Conservation (phyloP, 30 jellyfish, hydroid and myxozoan genomes). For the Turritopsis rubra region DNA sequence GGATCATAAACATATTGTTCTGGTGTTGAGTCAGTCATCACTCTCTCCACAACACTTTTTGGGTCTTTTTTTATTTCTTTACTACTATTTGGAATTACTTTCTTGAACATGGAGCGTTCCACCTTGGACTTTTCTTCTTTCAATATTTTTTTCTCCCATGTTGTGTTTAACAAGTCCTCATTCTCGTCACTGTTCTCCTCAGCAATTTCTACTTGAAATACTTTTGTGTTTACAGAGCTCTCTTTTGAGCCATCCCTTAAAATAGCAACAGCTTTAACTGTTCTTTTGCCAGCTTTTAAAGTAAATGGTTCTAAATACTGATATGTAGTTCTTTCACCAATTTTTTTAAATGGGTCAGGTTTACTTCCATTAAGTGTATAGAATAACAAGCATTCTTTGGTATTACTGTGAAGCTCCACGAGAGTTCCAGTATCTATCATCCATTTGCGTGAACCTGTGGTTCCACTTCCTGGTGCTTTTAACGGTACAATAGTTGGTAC, state of each 20-base stretch:
- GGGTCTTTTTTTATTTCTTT: not conserved
- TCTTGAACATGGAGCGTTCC: slow-evolving; percentile 26
- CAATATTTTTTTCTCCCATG: slow-evolving; percentile 27
- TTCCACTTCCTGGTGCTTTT: slow-evolving; percentile 65
- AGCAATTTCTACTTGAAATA: slow-evolving; percentile 61
- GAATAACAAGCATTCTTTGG: slow-evolving; percentile 41
- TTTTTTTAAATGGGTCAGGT: slow-evolving; percentile 91
- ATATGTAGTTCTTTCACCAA: slow-evolving; percentile 61
- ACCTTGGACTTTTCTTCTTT: slow-evolving; percentile 1
- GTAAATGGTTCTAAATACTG: slow-evolving; percentile 60
- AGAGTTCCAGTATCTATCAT: slow-evolving; percentile 67
- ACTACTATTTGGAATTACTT: slow-evolving; percentile 12
- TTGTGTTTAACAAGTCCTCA: slow-evolving; percentile 24
- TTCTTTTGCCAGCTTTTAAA: slow-evolving; percentile 59
- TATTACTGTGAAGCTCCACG: slow-evolving; percentile 56
- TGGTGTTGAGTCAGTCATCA: slow-evolving; percentile 20
- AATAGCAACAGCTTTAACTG: slow-evolving; percentile 81
- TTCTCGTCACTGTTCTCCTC: slow-evolving; percentile 35
- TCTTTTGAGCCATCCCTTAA: slow-evolving; percentile 64
- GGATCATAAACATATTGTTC: not conserved
- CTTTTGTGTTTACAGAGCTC: slow-evolving; percentile 72
- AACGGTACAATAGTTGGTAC: slow-evolving; percentile 91
- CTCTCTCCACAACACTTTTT: slow-evolving; percentile 6
- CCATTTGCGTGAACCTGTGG: slow-evolving; percentile 58
- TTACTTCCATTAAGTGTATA: slow-evolving; percentile 84